Evolutionary conservation across 2,797 vertebrate genomes (phyloP).

Genomic region (Channa striata): DNA sequence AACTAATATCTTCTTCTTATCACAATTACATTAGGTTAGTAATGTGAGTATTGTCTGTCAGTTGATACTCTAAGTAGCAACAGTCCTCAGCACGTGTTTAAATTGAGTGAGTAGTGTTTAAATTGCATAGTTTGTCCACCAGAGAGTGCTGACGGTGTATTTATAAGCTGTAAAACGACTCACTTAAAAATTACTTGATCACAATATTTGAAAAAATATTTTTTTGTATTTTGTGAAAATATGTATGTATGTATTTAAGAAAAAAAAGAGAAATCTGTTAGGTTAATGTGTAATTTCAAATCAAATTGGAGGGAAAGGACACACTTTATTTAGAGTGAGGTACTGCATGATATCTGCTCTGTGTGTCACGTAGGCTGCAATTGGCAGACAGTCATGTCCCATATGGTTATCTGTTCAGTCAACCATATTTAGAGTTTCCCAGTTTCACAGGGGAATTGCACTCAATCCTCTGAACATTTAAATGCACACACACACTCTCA

Average conservation of each 20-base stretch:
- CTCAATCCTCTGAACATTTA: slow-evolving; percentile 56
- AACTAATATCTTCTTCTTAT: neutral
- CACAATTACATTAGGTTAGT: neutral
- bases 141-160: slow-evolving; percentile 28
- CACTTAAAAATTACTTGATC: neutral
- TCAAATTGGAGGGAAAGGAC: slow-evolving; percentile 10
- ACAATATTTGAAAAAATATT: neutral
- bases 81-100: neutral
- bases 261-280: neutral
- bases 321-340: slow-evolving; percentile 24
- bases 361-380: slow-evolving; percentile 30
- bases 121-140: slow-evolving; percentile 39
- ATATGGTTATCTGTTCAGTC: slow-evolving; percentile 68
- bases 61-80: neutral
- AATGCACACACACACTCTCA: slow-evolving; percentile 28
- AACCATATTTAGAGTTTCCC: slow-evolving; percentile 60
- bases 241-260: neutral
- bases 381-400: slow-evolving; percentile 55
- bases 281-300: neutral
- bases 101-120: neutral
- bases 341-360: slow-evolving; percentile 23
- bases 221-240: neutral
- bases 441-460: slow-evolving; percentile 49
- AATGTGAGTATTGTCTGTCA: neutral
- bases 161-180: neutral